phyloP scores from a whole-genome alignment of 1,140 invertebrate species.

The Trissolcus basalis region DNA sequence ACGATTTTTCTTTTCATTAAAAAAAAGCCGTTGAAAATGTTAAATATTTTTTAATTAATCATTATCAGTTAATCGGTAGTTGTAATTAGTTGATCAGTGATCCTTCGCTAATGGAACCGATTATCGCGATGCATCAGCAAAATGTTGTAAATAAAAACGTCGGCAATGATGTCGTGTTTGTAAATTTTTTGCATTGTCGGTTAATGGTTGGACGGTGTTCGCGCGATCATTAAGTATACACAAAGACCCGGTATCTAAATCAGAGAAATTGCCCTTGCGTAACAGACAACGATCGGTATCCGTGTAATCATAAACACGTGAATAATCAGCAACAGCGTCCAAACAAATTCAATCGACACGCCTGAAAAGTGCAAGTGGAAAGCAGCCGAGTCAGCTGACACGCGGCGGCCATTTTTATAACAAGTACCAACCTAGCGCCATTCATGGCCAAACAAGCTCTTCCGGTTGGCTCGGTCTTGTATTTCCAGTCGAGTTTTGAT shows the following conservation, averaged over 20 bases:
- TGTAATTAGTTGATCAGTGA: too few species aligned
- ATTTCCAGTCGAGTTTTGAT: slow-evolving; percentile 92
- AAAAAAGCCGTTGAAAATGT: too few species aligned
- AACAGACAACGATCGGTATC: slow-evolving; percentile 3
- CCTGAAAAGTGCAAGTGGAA: slow-evolving; percentile 20
- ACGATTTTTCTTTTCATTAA: too few species aligned
- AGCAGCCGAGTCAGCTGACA: slow-evolving; percentile 3
- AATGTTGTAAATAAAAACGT: too few species aligned
- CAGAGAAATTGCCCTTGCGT: slow-evolving; percentile 21
- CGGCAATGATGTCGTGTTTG: too few species aligned
- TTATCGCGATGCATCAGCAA: too few species aligned
- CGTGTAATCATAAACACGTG: slow-evolving; percentile 7
- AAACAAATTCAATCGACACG: slow-evolving; percentile 7
- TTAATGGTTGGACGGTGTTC: too few species aligned
- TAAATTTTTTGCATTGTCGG: too few species aligned
- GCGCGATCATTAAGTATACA: slow-evolving; percentile 1
- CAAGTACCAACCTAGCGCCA: slow-evolving; percentile 73
- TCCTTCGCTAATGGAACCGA: too few species aligned
- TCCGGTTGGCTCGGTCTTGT: slow-evolving; percentile 91
- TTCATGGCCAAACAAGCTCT: slow-evolving; percentile 86
- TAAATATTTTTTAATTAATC: too few species aligned
- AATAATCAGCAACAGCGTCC: not conserved
- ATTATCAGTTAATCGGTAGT: too few species aligned
- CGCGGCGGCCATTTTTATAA: slow-evolving; percentile 5
- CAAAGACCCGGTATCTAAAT: slow-evolving; percentile 24